Evolutionary conservation across 2,113 vertebrate species (phyloP).

Genomic region (Ammodytes marinus): DNA sequence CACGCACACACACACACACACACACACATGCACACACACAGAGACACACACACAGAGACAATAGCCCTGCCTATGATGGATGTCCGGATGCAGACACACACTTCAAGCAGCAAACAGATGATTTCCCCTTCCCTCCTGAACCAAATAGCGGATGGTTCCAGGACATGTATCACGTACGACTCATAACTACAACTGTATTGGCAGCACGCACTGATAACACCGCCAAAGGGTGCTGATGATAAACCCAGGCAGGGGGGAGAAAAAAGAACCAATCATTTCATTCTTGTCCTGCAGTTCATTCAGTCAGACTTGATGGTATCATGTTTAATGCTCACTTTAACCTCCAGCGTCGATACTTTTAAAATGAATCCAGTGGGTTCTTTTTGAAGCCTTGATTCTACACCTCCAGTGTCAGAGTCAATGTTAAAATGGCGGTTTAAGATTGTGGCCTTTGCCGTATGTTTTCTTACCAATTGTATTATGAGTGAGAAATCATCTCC

Average conservation of each 20-base stretch:
- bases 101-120: conserved; percentile 68
- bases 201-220: conserved; percentile 35
- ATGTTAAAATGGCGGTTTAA: neutral
- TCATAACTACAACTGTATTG: conserved; percentile 47
- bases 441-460: neutral
- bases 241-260: conserved; percentile 7
- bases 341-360: neutral
- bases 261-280: neutral
- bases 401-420: neutral
- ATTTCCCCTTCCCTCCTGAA: conserved; percentile 40
- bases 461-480: neutral
- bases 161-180: conserved; percentile 18
- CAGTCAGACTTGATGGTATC: conserved; percentile 12
- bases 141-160: conserved; percentile 55
- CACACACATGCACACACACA: conserved; percentile 12
- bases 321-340: conserved; percentile 7
- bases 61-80: conserved; percentile 62
- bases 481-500: neutral
- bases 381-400: neutral
- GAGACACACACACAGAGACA: conserved; percentile 43
- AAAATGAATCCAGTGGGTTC: neutral
- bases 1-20: conserved; percentile 21
- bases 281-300: conserved; percentile 25
- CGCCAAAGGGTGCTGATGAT: neutral
- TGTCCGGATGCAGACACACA: conserved; percentile 58